Evolutionary conservation across 2,113 vertebrate genomes (phyloP), one percentile per base, ranked within the genome.

Genomic region (Saccopteryx leptura): DNA sequence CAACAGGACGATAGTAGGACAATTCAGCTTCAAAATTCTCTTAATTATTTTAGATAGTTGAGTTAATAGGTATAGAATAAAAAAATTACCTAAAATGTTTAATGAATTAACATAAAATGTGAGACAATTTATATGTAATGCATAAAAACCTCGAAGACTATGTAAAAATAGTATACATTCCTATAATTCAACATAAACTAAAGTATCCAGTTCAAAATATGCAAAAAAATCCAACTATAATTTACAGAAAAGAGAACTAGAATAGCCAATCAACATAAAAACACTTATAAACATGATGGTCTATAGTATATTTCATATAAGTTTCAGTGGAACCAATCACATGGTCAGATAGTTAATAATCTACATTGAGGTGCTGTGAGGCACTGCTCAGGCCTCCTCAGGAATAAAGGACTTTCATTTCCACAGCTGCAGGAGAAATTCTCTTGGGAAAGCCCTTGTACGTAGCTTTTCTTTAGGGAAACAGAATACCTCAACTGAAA

Each of bases 361-460:
- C 75, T 21, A 0, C 15, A 1, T 46, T 23, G 31, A 66, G 10
- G 21, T 76, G 18, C 23, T 31, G 5, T 63, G n/a, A 17, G 14
- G 2, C 48, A n/a, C 1, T 89, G 5, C 5, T n/a, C 18, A n/a
- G 3, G 56, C 10, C 18, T 12, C 4, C 5, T 60, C 1, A 15
- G 9, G 12, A 28, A 56, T 54, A 14, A 63, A 86, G 7, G 19
- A 19, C 23, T 85, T 81, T 46, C 10, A 31, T 63, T 50, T 21
- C n/a, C 8, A 50, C 80, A 66, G 23, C 4, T n/a, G 7, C 26
- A 54, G 13, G 19, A 80, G 68, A 15, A 11, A 4, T 6, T 52
- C 4, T 28, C 24, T 23, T 15, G 4, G 76, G 52, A 72, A 80
- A 89, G 39, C 31, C 46, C 2, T 80, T 72, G n/a, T 18, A 13